Conservation (phyloP, 1,140 invertebrate genomes). For the Atta texana region DNA sequence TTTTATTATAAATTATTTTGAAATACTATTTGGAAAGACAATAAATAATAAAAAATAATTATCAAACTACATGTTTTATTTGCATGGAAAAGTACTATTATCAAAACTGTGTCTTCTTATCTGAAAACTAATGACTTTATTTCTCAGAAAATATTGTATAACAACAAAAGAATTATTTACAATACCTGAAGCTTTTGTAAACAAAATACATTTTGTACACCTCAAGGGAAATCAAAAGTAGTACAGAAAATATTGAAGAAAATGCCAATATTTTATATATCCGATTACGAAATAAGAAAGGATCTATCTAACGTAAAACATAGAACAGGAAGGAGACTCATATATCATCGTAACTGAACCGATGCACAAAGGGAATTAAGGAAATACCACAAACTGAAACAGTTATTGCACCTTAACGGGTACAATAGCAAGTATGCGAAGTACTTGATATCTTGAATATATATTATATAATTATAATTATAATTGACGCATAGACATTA, state of each 20-base stretch:
- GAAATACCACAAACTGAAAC: constrained; percentile 55
- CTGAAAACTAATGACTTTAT: neutral
- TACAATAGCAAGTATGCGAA: neutral
- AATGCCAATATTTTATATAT: constrained; percentile 53
- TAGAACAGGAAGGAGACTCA: constrained; percentile 52
- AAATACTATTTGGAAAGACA: constrained; percentile 30
- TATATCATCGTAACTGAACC: constrained; percentile 43
- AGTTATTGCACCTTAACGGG: neutral
- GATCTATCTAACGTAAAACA: constrained; percentile 20
- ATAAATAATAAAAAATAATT: constrained; percentile 35
- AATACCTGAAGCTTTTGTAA: neutral
- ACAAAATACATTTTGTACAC: constrained; percentile 23
- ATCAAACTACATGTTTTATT: neutral
- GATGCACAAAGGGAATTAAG: constrained; percentile 77
- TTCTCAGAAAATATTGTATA: neutral
- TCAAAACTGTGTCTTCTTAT: neutral
- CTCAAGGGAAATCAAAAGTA: constrained; percentile 48
- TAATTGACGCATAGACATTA: constrained; percentile 24
- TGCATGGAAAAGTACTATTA: constrained; percentile 4
- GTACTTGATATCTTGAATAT: constrained; percentile 18
- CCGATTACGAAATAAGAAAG: neutral
- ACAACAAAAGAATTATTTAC: constrained; percentile 29
- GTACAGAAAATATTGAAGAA: constrained; percentile 12
- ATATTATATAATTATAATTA: constrained; percentile 2
- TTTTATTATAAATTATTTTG: constrained; percentile 4